Percentiles rank a stretch among this genome's conserved stretches.
Conservation (phyloP, 1,140 invertebrate species). For the Tetragnatha versicolor region DNA sequence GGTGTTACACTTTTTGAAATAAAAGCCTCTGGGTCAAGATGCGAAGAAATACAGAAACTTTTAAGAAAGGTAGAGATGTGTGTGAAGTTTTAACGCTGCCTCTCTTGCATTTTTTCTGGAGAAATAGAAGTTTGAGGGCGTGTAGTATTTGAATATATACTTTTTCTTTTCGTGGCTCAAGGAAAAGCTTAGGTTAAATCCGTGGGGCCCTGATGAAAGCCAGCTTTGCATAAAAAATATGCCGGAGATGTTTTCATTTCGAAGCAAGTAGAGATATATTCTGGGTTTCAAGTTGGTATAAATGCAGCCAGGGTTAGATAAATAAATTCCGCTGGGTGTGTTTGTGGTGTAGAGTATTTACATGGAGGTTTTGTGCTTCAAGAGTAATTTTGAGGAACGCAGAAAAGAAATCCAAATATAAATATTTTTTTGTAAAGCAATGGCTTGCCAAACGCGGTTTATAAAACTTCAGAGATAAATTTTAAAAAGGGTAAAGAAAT, state of each 20-base stretch:
- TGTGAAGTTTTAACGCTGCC: slow-evolving; percentile 8
- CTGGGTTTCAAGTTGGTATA: too few species aligned
- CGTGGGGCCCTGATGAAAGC: neutral
- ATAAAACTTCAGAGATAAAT: too few species aligned
- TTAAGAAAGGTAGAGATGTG: slow-evolving; percentile 13
- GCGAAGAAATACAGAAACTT: neutral
- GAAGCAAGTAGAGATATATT: too few species aligned
- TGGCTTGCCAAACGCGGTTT: too few species aligned
- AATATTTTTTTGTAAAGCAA: neutral
- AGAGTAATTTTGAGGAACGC: neutral
- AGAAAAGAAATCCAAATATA: neutral
- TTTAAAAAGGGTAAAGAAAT: too few species aligned
- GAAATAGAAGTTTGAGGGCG: neutral
- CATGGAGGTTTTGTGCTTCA: neutral
- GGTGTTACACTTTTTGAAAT: slow-evolving; percentile 15
- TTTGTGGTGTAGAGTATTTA: neutral
- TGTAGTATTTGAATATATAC: slow-evolving; percentile 16
- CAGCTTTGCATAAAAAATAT: slow-evolving; percentile 12
- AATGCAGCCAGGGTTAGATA: too few species aligned
- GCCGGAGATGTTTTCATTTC: too few species aligned
- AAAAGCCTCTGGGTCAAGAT: slow-evolving; percentile 27
- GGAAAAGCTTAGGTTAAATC: slow-evolving; percentile 5
- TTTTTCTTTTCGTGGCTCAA: neutral
- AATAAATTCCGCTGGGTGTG: neutral
- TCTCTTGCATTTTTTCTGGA: neutral